Evolutionary conservation across 2,888 invertebrate species (phyloP).

Genomic region (Laspeyria flexula): DNA sequence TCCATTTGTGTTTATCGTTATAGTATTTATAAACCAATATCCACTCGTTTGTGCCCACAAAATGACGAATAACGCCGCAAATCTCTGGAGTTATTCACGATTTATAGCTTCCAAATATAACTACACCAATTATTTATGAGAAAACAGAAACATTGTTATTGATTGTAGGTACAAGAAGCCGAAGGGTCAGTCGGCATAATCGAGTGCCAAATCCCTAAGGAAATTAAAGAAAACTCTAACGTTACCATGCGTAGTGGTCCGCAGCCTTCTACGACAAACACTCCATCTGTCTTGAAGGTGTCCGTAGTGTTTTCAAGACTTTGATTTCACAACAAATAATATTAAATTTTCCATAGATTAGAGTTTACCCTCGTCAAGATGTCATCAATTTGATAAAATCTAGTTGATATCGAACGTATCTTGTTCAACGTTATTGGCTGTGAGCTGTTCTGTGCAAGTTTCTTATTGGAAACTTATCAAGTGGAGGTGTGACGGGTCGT

Average conservation of each 20-base stretch:
- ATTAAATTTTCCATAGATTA: conserved; percentile 8
- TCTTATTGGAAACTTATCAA: conserved; percentile 61
- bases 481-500: conserved; percentile 47
- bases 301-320: no score
- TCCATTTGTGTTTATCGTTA: no score
- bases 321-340: no score
- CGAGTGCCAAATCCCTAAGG: conserved; percentile 39
- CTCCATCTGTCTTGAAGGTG: no score
- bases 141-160: conserved; percentile 3
- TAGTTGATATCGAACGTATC: conserved; percentile 24
- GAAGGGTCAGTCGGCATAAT: conserved; percentile 11
- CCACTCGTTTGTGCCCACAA: no score
- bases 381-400: conserved; percentile 37
- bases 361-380: conserved; percentile 32
- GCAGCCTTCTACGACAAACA: no score
- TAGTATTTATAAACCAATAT: no score
- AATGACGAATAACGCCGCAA: no score
- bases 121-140: background rate
- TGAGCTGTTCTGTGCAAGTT: conserved; percentile 37
- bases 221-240: conserved; percentile 42
- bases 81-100: no score
- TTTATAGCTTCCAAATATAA: no score
- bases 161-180: conserved; percentile 8
- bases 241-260: no score
- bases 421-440: conserved; percentile 41